Evolutionary conservation across 2,113 vertebrate species (phyloP), one percentile per base, ranked within the genome.

Genomic region (Hirundichthys speculiger): DNA sequence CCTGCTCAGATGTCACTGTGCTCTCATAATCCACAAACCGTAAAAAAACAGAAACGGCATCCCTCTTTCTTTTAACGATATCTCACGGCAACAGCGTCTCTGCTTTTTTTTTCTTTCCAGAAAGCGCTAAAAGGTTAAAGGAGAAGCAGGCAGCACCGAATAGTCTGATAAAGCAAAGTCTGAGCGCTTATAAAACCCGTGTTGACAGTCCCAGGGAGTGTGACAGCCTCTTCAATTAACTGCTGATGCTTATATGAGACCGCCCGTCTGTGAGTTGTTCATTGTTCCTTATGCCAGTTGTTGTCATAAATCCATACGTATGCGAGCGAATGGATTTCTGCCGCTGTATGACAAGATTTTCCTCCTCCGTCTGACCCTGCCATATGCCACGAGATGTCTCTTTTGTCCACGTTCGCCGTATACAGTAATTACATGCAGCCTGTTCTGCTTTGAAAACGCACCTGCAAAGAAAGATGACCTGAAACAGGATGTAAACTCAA

Each of bases 151-250:
- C 73, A 47, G 76, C 81, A 39, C 71, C 77, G 80, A 82, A 80
- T 74, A 77, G 71, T 84, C 84, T 84, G 84, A 86, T 86, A 79
- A 88, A 85, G 82, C 79, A 64, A 79, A 80, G 74, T 88, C 86
- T 79, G 74, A 84, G 77, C 38, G 75, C 70, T 77, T 80, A 69
- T 80, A 64, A 86, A 78, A 77, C 68, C n/a, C 73, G 51, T 68
- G 80, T 60, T 72, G 82, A 87, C 84, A 82, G 84, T 80, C 79
- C 59, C 59, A 20, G 86, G 78, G 84, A 88, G 68, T 77, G 68
- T 82, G 88, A 88, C 86, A 90, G 88, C 83, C 81, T 71, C 83
- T 86, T 86, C 86, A 87, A 87, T 87, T 90, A 88, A 86, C 83
- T 83, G 83, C 75, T 75, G 85, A 80, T 84, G 81, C 80, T 77